Conservation (phyloP, 2,113 vertebrate genomes). For the Tachysurus fulvidraco region DNA sequence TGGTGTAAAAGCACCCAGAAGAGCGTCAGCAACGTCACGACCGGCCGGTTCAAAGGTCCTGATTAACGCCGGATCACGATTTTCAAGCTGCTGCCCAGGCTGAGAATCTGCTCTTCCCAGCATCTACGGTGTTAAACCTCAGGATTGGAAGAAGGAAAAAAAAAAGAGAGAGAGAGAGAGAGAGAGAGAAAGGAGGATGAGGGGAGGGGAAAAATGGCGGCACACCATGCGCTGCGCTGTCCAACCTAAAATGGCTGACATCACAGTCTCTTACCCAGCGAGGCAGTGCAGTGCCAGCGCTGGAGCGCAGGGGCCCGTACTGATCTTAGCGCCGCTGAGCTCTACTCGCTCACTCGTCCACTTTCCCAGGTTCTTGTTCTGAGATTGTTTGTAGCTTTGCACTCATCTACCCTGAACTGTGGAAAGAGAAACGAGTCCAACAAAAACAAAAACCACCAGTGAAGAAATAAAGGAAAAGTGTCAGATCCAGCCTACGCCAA, state of each 20-base stretch:
- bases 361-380: background rate
- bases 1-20: conserved; percentile 26
- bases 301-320: conserved; percentile 24
- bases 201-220: conserved; percentile 71
- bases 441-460: background rate
- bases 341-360: background rate
- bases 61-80: conserved; percentile 42
- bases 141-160: conserved; percentile 50
- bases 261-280: conserved; percentile 72
- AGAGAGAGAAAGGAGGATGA: conserved; percentile 43
- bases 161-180: background rate
- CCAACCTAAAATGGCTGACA: conserved; percentile 83
- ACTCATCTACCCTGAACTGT: conserved; percentile 32
- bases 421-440: conserved; percentile 11
- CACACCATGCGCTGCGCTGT: conserved; percentile 71
- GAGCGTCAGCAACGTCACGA: background rate
- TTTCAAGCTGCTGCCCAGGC: conserved; percentile 55
- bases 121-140: conserved; percentile 67
- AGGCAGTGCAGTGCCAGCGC: conserved; percentile 66
- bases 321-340: background rate
- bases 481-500: background rate
- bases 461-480: background rate
- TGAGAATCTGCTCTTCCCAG: conserved; percentile 61
- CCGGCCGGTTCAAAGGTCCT: background rate
- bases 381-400: conserved; percentile 7